Evolutionary conservation across 30 jellyfish, hydroid and myxozoan species (phyloP), one percentile per base, ranked within the genome.

Genomic region (Rhopilema esculentum): DNA sequence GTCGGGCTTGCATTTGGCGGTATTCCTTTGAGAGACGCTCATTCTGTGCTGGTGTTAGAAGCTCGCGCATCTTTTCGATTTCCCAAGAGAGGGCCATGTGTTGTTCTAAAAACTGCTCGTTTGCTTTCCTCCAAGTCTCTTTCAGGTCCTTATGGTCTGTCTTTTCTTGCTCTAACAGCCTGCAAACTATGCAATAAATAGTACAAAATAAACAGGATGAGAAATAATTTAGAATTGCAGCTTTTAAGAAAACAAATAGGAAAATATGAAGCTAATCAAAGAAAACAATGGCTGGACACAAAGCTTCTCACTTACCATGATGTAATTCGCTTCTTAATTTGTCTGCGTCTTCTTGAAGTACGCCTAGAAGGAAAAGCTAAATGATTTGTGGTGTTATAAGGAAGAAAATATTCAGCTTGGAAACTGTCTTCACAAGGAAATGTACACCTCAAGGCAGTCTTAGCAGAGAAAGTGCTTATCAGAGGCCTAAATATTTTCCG

Each of bases 291-390:
- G n/a, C n/a, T n/a, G n/a, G n/a, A n/a, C n/a, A n/a, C n/a, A n/a
- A n/a, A n/a, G n/a, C n/a, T n/a, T n/a, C n/a, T 69, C 4, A 84
- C 90, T n/a, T 61, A 95, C 99, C 99, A 83, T 90, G 91, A 65
- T 95, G 99, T 8, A 95, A 69, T 62, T 95, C 99, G 19, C 89
- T 67, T 51, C 96, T 66, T 1, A 95, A 73, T 66, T 90, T 91
- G 65, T 95, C 99, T 7, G 99, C 98, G 71, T 95, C 99, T 75
- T 95, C 99, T 83, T 95, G 99, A 21, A 95, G 91, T 8, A 95
- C 99, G 74, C 99, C 97, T 81, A 24, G 31, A 65, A 33, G 28
- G 32, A 64, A 75, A 40, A 25, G 21, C 26, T 24, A n/a, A n/a
- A n/a, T n/a, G n/a, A n/a, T n/a, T n/a, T n/a, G n/a, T n/a, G n/a